Evolutionary conservation across 2,113 vertebrate genomes (phyloP), one percentile per base, ranked within the genome.

Genomic region (Philantomba maxwellii): DNA sequence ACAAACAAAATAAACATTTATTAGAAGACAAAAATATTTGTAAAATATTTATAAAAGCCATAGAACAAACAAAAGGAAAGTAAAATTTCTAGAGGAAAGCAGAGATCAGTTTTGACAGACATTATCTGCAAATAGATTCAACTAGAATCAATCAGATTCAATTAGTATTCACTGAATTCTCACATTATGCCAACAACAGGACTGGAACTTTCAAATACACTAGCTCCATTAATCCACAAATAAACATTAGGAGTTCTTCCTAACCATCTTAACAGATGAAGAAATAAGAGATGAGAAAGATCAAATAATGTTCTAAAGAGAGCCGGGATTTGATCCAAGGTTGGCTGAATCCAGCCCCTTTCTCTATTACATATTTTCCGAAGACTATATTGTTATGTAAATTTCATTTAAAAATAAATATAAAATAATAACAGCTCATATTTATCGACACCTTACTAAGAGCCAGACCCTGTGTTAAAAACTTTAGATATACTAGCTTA

Each of bases 21-120:
- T 51, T 93, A 82, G 53, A 96, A 89, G 93, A 84, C 89, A 94
- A 97, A 97, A 89, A 87, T 94, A 85, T 96, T 78, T 89, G 70
- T 86, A 85, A 97, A 95, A 87, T 96, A 96, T 92, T 95, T 96
- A 55, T 90, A 89, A 97, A 91, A 89, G 66, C 55, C 77, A 78
- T 58, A 92, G 95, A 95, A 90, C 75, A 97, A 95, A 96, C 70
- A 93, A 88, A 95, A 70, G 75, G 9, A 89, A 88, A 91, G 66
- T 75, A 64, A 97, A 97, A 60, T 47, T 80, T 53, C 70, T 75
- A 84, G 39, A 83, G 39, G 19, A 57, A 12, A 87, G 45, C 87
- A 94, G 64, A 53, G 88, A 87, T 82, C 89, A 33, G 49, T 89
- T 95, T 60, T 19, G 6, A 92, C 28, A 92, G 66, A 94, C n/a